Percentiles rank a stretch among this genome's conserved stretches.
These are phyloP conservation scores for Caenorhabditis inopinata DNA, from an alignment of 1,140 invertebrate species.

Conservation along the genomic window DNA sequence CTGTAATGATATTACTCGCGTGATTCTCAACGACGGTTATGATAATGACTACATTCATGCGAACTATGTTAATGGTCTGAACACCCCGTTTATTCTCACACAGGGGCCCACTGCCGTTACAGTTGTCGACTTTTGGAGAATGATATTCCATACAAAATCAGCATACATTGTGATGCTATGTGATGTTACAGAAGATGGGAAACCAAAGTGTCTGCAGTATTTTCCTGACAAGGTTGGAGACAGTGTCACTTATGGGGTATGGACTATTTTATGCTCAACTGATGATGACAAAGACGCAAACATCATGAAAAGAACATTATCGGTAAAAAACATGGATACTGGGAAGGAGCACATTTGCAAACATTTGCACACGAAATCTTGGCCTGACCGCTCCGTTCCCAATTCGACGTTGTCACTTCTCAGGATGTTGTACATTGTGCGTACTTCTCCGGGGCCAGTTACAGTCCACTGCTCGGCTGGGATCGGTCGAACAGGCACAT, in stretches of 20 bases:
- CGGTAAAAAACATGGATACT: background rate
- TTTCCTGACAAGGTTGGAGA: slow-evolving; percentile 62
- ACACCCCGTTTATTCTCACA: background rate
- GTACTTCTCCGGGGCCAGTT: background rate
- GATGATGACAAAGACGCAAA: background rate
- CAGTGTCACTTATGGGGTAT: background rate
- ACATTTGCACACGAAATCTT: background rate
- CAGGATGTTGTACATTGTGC: background rate
- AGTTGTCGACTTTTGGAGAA: slow-evolving; percentile 68
- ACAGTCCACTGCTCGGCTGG: background rate
- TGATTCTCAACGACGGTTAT: slow-evolving; percentile 38
- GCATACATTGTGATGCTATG: slow-evolving; percentile 68
- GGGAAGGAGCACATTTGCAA: background rate
- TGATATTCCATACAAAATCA: slow-evolving; percentile 68
- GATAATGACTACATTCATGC: slow-evolving; percentile 49
- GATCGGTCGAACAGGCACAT: background rate
- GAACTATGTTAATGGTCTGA: slow-evolving; percentile 3
- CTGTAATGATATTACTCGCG: slow-evolving; percentile 45
- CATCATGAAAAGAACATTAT: background rate
- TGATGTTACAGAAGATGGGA: slow-evolving; percentile 65
- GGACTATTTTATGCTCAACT: background rate
- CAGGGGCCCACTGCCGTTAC: slow-evolving; percentile 59
- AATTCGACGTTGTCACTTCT: background rate
- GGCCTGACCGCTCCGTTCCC: slow-evolving; percentile 4
- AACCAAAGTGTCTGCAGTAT: slow-evolving; percentile 60